Evolutionary conservation across 2,797 vertebrate species (phyloP), one percentile per base, ranked within the genome.

Genomic region (Prionace glauca): DNA sequence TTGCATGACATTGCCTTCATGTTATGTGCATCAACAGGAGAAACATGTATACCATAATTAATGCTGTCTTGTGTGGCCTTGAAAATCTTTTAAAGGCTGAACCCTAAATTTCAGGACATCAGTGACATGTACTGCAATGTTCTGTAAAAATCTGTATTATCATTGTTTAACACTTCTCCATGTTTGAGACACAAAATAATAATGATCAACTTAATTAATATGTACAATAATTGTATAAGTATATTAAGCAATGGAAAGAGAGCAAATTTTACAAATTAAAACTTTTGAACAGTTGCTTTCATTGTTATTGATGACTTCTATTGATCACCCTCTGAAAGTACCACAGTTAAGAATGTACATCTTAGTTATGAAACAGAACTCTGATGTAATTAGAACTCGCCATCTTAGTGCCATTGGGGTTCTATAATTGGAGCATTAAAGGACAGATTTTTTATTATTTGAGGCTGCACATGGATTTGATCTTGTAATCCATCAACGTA

Each of bases 151-250:
- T 36, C 29, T 93, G 41, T 67, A 22, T 69, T 22, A 67, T 92
- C 67, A 87, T 50, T 8, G 45, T 50, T 41, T 50, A 16, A 92
- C 45, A 67, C 29, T 14, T 18, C 67, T 67, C 32, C 18, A 36
- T 92, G 90, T 20, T 62, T 29, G 8, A 36, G 32, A 36, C 1
- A 88, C 45, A 79, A 88, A 88, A 88, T 56, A 32, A n/a, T 36
- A 93, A 93, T 69, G 16, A 92, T n/a, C 10, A 32, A 93, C 69
- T 69, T 67, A 93, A 93, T 93, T 67, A 11, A 93, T 67, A 36
- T 93, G 36, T 69, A 60, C 14, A 3, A 14, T 88, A 14, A 88
- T 60, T 56, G 8, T 14, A 5, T 11, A 93, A 41, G 16, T 67
- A 41, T 69, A 93, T 69, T 67, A 69, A 67, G 22, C 69, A 22